These are phyloP conservation scores for Drosophila obscura DNA, from an alignment of 1,140 invertebrate species.

Conservation along the genomic window DNA sequence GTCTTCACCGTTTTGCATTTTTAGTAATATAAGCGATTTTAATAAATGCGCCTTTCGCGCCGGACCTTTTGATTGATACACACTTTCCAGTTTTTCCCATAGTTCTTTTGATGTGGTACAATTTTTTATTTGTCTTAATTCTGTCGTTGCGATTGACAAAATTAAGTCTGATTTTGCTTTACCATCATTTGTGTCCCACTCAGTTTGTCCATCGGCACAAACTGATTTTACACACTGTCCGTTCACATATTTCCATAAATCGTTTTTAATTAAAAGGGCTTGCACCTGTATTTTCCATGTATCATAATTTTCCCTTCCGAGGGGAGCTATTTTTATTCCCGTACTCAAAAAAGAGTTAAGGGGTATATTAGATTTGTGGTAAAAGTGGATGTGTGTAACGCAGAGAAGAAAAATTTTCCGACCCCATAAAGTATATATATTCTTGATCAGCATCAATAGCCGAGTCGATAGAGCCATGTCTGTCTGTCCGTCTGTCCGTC, in stretches of 20 bases:
- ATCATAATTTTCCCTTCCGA: not conserved
- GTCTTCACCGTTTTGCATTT: not conserved
- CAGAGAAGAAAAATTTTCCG: no score
- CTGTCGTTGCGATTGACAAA: not conserved
- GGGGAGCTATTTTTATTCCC: conserved; percentile 5
- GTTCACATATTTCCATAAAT: conserved; percentile 4
- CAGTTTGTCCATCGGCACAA: no score
- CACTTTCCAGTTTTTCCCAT: conserved; percentile 1
- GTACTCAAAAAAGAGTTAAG: no score
- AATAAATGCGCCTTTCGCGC: not conserved
- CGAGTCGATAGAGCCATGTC: no score
- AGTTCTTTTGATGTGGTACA: conserved; percentile 6
- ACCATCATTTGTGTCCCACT: not conserved
- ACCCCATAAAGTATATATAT: no score
- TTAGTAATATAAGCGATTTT: not conserved
- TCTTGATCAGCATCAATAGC: no score
- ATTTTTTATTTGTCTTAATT: conserved; percentile 9
- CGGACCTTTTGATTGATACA: not conserved
- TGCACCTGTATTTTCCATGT: conserved; percentile 5
- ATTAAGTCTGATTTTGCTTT: conserved; percentile 5
- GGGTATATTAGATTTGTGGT: no score
- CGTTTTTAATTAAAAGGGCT: conserved; percentile 4
- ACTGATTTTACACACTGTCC: not conserved
- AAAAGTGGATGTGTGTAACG: no score
- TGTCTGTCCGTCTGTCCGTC: no score